These are phyloP conservation scores for Torymus aiolomorphi DNA, from an alignment of 2,888 invertebrate species.

Conservation along the genomic window DNA sequence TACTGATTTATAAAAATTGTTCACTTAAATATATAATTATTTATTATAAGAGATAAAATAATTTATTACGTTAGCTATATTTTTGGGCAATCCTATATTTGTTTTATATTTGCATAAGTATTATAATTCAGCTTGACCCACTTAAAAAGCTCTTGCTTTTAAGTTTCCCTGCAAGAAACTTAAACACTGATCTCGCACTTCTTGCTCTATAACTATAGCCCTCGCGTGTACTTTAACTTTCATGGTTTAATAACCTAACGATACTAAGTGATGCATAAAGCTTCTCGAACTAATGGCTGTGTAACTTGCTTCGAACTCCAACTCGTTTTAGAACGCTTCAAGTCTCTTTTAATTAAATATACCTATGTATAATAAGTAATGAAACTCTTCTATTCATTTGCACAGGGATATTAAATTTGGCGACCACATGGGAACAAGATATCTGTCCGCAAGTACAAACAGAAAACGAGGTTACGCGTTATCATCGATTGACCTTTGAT, in stretches of 20 bases:
- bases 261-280: conserved; percentile 13
- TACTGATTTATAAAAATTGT: no score
- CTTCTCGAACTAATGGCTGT: conserved; percentile 7
- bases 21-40: no score
- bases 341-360: no score
- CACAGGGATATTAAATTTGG: background rate
- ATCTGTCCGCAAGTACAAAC: background rate
- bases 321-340: background rate
- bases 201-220: background rate
- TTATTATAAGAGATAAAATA: no score
- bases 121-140: background rate
- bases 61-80: no score
- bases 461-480: background rate
- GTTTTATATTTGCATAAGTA: no score
- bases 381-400: no score
- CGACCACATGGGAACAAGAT: background rate
- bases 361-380: no score
- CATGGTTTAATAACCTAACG: background rate
- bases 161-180: background rate
- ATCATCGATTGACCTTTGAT: conserved; percentile 14
- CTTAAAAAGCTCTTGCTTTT: background rate
- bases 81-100: no score
- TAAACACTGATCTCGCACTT: conserved; percentile 5
- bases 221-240: background rate
- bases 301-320: background rate